A percentile compares a stretch with the other conserved stretches of the same genome.
phyloP scores from a whole-genome alignment of 2,888 invertebrate species.

The Cephus sareptanus region DNA sequence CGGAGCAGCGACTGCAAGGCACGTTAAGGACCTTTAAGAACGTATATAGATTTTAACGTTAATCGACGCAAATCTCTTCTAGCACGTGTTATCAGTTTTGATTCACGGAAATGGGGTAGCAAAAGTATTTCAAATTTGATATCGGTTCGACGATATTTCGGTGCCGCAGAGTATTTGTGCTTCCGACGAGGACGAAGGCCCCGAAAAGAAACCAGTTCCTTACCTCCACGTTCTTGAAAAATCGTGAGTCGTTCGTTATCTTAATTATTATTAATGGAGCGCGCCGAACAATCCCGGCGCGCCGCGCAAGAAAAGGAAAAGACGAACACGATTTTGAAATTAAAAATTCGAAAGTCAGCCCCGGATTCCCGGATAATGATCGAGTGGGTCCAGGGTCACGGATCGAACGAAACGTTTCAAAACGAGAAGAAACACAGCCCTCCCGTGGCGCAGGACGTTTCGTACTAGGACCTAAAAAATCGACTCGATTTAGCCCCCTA shows the following conservation, averaged over 20 bases:
- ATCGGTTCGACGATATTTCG: not conserved
- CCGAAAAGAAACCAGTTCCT: constrained; percentile 15
- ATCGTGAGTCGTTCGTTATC: constrained; percentile 23
- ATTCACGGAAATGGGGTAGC: not conserved
- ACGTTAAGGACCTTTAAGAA: not conserved
- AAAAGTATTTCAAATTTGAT: not conserved
- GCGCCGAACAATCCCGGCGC: constrained; percentile 19
- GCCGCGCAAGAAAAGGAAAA: constrained; percentile 3
- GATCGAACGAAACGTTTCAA: constrained; percentile 53
- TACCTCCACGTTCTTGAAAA: constrained; percentile 20
- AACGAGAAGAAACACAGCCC: constrained; percentile 60
- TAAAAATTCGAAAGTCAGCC: constrained; percentile 24
- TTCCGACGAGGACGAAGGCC: not conserved
- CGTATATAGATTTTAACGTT: not conserved
- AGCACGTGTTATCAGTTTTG: not conserved
- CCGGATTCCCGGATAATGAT: constrained; percentile 25
- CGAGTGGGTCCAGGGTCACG: constrained; percentile 22
- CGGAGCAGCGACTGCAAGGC: too few species aligned
- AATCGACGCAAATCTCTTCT: not conserved
- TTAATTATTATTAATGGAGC: constrained; percentile 25
- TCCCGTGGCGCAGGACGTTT: constrained; percentile 53
- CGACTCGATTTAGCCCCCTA: constrained; percentile 49
- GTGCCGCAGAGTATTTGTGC: not conserved
- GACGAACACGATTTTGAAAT: constrained; percentile 23
- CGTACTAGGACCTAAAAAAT: constrained; percentile 53